A percentile compares a stretch with the other conserved stretches of the same genome.
Evolutionary conservation across 2,888 invertebrate genomes (phyloP).

Genomic region (Ceriagrion tenellum): DNA sequence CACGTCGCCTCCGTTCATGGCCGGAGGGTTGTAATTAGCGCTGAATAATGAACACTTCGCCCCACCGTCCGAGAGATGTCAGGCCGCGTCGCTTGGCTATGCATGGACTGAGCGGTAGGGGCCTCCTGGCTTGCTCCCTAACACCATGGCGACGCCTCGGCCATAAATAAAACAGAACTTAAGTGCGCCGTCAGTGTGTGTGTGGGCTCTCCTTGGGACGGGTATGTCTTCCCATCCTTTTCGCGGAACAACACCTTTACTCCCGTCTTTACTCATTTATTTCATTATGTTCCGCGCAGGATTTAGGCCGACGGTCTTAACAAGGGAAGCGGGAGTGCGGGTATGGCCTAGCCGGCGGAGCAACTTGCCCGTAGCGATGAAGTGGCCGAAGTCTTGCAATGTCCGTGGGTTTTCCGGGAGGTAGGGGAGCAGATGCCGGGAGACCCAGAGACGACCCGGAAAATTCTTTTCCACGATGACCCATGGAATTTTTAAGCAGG

Average conservation of each 20-base stretch:
- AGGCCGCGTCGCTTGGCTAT: neutral
- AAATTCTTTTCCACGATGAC: neutral
- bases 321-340: neutral
- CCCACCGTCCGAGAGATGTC: slow-evolving; percentile 30
- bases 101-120: neutral
- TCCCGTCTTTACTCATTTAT: slow-evolving; percentile 45
- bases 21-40: slow-evolving; percentile 30
- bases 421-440: neutral
- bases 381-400: neutral
- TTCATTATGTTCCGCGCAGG: slow-evolving; percentile 42
- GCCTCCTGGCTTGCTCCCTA: neutral
- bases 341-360: neutral
- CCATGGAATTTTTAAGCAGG: neutral
- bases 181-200: no score
- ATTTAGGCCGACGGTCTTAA: slow-evolving; percentile 48
- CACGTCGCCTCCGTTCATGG: neutral
- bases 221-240: neutral
- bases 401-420: neutral
- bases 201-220: neutral
- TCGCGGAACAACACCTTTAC: slow-evolving; percentile 12
- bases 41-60: slow-evolving; percentile 63
- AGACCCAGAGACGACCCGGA: neutral
- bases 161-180: slow-evolving; percentile 33
- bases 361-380: neutral
- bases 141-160: neutral